Base-by-base conservation (phyloP, 2,888 invertebrate species). In the Epinotia ramella region DNA sequence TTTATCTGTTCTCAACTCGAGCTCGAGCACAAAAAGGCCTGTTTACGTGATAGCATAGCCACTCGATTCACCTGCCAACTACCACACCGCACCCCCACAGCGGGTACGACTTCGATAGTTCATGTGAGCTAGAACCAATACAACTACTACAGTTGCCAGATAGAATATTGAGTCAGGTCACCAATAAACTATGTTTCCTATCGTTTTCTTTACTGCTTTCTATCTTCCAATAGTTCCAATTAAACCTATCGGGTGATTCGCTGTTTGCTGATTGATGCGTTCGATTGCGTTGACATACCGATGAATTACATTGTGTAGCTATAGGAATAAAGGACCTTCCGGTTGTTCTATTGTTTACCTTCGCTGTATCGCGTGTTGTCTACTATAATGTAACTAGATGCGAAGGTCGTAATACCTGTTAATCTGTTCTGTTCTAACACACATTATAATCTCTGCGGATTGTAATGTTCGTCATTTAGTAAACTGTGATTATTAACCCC, bases 31-130 rank as follows among this genome's bases (percentile, higher is more conserved):
- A 71, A 75, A 75, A 75, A 75, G 71, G 70, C 71, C 60, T 71
- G 75, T 75, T 70, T 74, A 75, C 28, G 71, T 71, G 75, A 75
- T 75, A 75, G 53, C 70, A 28, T n/a, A 71, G 75, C 60, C 65
- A 72, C 76, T 76, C 72, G 44, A 72, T 76, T 76, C 76, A 76
- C 71, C 75, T 76, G 76, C 76, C 76, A 76, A 76, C 66, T 72
- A 67, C 76, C 56, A 65, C 75, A 65, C 59, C 9, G 68, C 59
- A 68, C 68, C 68, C 44, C 59, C 59, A 57, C 65, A 70, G 49
- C 4, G 16, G 49, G 16, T 16, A 16, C 16, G 13, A 49, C 4
- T 49, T 49, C n/a, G 56, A 59, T 71, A 66, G 56, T 60, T 62
- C 60, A 62, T 70, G n/a, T 70, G 49, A 46, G 46, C 24, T 9